Evolutionary conservation across 2,113 vertebrate genomes (phyloP).

Genomic region (Labeo rohita): DNA sequence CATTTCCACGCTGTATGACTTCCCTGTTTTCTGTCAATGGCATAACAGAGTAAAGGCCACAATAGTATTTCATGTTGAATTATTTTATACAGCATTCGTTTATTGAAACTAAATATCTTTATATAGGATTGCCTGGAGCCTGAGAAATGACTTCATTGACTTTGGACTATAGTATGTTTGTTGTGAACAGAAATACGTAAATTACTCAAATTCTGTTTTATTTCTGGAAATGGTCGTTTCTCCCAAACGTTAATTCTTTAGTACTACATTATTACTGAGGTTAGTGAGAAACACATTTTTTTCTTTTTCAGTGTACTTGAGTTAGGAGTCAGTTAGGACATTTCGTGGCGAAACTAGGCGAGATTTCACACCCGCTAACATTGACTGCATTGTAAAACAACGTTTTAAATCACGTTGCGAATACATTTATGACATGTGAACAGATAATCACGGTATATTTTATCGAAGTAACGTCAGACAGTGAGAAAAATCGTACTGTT

Average conservation of each 20-base stretch:
- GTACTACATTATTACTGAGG: neutral
- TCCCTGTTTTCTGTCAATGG: neutral
- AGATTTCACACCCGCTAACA: neutral
- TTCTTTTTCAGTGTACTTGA: neutral
- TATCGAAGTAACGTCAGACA: neutral
- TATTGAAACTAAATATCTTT: neutral
- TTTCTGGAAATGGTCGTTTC: neutral
- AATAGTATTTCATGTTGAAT: neutral
- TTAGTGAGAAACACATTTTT: neutral
- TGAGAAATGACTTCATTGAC: neutral
- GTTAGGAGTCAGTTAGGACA: neutral
- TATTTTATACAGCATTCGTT: neutral
- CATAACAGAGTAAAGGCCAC: neutral
- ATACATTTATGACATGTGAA: neutral
- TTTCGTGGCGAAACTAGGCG: neutral
- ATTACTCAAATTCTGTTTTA: neutral
- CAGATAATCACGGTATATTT: neutral
- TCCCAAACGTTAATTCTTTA: neutral
- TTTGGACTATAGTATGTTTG: neutral
- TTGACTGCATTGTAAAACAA: too few species aligned
- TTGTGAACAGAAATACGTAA: neutral
- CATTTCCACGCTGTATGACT: neutral
- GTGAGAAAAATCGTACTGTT: neutral
- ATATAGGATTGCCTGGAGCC: neutral
- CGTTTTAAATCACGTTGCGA: neutral